These are phyloP conservation scores for Oryzias woworae DNA, from an alignment of 2,113 vertebrate genomes.

Conservation along the genomic window DNA sequence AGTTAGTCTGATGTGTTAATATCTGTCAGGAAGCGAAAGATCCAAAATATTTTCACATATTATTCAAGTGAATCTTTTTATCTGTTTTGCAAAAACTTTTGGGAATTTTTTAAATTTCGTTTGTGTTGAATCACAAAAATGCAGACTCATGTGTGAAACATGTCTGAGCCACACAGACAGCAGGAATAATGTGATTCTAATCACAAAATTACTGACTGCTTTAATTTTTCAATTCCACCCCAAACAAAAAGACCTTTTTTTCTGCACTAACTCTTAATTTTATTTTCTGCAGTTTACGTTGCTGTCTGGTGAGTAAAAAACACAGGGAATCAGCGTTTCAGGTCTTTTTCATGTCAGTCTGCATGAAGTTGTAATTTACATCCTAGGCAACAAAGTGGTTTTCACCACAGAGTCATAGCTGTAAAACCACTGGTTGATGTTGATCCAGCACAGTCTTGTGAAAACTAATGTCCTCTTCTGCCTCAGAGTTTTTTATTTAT, in stretches of 20 bases:
- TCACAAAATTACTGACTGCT: constrained; percentile 3
- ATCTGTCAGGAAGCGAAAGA: background rate
- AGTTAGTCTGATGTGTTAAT: background rate
- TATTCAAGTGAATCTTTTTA: no score
- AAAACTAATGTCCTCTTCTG: constrained; percentile 60
- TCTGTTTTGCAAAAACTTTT: no score
- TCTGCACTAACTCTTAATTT: background rate
- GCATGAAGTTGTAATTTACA: constrained; percentile 73
- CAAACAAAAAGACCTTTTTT: constrained; percentile 1
- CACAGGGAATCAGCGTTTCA: constrained; percentile 46
- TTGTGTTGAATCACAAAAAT: no score
- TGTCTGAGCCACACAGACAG: constrained; percentile 13
- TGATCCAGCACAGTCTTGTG: constrained; percentile 65
- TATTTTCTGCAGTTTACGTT: constrained; percentile 28
- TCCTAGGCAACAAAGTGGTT: constrained; percentile 75
- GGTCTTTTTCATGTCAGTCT: constrained; percentile 53
- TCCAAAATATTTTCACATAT: no score
- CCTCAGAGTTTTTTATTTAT: constrained; percentile 15
- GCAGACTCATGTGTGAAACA: no score
- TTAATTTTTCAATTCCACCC: constrained; percentile 14
- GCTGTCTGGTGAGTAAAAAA: constrained; percentile 45
- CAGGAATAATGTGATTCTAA: constrained; percentile 16
- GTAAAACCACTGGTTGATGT: constrained; percentile 75
- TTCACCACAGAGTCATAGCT: constrained; percentile 73
- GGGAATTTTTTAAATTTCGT: no score